Base-by-base conservation (phyloP, 2,113 vertebrate genomes). In the Nestor notabilis region DNA sequence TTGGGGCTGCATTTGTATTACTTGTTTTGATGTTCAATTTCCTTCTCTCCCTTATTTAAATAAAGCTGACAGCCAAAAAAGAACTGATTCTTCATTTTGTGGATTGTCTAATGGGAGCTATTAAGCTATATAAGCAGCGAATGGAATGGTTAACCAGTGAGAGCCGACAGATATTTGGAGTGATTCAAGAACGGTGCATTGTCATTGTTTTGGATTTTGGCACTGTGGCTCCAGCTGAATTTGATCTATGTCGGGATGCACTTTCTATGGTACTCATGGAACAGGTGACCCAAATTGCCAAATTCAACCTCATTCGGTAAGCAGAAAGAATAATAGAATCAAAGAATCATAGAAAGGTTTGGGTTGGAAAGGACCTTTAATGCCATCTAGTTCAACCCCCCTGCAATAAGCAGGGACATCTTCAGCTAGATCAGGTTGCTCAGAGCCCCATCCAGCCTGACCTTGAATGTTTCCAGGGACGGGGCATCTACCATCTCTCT, bases 291-390 rank as follows among this genome's bases (percentile, higher is more conserved):
- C 98, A 95, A 27, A 93, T 98, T 46, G 78, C 95, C 83, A 98
- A 95, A 89, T 98, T 99, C 97, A 99, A 98, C 91, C 93, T 99
- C 23, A 97, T 98, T 95, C 6, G 97, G 98, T 99, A 97, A 98
- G 98, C 68, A 82, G 64, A 69, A 81, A 70, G 39, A 90, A 75
- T 74, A 35, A 18, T 4, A 44, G 44, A 90, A 56, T 74, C 29
- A 24, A 20, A 39, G 60, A 84, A 56, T 69, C 27, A 24, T 20
- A 39, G 60, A 84, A 56, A 18, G 14, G 56, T 58, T 87, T 88
- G 75, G 13, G 31, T 50, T 88, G 39, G 61, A 83, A 90, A 25
- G 35, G 8, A 20, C 11, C 18, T 82, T 44, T 82, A 41, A 58
- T 21, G 10, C 18, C 41, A 37, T 37, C 19, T 55, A 24, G 25